Base-by-base conservation (phyloP, 1,140 invertebrate genomes). In the Lerema accius region DNA sequence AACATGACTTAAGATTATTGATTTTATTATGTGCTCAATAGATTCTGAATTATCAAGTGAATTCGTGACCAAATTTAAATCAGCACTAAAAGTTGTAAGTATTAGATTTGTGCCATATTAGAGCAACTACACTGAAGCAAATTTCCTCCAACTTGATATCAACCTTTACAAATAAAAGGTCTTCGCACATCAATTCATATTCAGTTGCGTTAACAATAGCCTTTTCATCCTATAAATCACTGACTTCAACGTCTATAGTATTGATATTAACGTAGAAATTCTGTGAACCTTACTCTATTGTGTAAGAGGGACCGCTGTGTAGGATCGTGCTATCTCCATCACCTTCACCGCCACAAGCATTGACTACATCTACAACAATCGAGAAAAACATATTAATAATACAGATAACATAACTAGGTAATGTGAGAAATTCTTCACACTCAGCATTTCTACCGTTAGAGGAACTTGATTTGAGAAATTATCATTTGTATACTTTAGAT, bases 311-410 rank as follows among this genome's bases (percentile, higher is more conserved):
- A 91, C 91, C 90, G 91, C 88, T 88, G 91, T 89, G 88, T 86
- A 80, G 84, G 80, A 89, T 91, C 86, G 88, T 92, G 90, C 89
- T 88, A 78, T 68, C 88, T 89, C 85, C 87, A 75, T 90, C 87
- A 89, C 88, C 92, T 93, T 94, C 93, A 94, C 93, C 94, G 93
- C 94, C 94, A 94, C 92, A 94, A 94, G 94, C 94, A 94, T 92
- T 94, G 94, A 94, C 94, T 94, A 94, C 94, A 94, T 94, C 94
- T 94, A 94, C 92, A 94, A 94, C 92, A 93, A 92, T 91, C 91
- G 86, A 91, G 84, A 90, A 86, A 89, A 80, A 85, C 69, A 81
- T 73, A 73, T 82, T 80, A 89, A 71, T 78, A 84, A 71, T 67
- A 70, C 35, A 69, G 53, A 71, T 67, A n/a, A 37, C 50, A 35